These are phyloP conservation scores for Paragorgia papillata DNA, from an alignment of 92 coral and sea anemone species.

Conservation along the genomic window DNA sequence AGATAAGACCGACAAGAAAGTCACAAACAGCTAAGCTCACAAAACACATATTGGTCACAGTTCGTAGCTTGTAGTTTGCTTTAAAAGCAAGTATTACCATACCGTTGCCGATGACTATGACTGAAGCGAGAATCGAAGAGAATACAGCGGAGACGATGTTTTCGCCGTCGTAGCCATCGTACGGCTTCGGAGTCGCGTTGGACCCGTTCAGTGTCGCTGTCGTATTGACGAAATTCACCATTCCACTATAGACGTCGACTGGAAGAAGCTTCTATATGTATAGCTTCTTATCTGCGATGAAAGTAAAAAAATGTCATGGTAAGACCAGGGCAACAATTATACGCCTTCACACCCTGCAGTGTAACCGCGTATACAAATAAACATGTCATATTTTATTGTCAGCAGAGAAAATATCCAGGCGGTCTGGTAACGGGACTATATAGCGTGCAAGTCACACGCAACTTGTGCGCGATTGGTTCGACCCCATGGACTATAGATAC, in stretches of 20 bases:
- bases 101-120: slow-evolving; percentile 77
- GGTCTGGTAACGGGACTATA: too few species aligned
- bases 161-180: slow-evolving; percentile 54
- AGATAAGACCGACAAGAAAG: slow-evolving; percentile 73
- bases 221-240: not conserved
- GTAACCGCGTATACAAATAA: slow-evolving; percentile 3
- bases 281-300: slow-evolving; percentile 4
- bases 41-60: slow-evolving; percentile 72
- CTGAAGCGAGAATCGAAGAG: slow-evolving; percentile 54
- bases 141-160: slow-evolving; percentile 52
- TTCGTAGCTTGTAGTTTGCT: slow-evolving; percentile 74
- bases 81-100: slow-evolving; percentile 69
- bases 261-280: not conserved
- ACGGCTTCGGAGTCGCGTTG: not conserved
- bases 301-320: not conserved
- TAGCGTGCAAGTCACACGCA: too few species aligned
- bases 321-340: not conserved
- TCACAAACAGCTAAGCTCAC: slow-evolving; percentile 78
- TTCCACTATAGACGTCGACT: not conserved
- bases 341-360: slow-evolving; percentile 14
- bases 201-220: not conserved
- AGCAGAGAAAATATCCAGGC: not conserved
- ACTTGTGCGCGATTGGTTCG: too few species aligned
- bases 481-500: too few species aligned
- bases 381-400: not conserved